Conservation (phyloP, 2,113 vertebrate genomes). For the Rousettus leschenaultii region DNA sequence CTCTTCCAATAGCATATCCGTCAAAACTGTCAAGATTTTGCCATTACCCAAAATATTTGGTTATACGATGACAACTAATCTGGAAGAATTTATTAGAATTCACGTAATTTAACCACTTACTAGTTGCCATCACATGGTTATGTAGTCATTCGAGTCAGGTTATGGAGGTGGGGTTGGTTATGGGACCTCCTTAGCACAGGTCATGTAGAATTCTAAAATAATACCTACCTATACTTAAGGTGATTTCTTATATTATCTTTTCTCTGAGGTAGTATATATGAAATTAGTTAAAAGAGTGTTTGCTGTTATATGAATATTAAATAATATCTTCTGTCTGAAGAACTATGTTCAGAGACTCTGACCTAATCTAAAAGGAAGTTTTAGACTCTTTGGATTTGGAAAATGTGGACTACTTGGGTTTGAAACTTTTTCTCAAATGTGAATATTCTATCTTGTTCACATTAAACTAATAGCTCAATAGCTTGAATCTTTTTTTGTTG, state of each 20-base stretch:
- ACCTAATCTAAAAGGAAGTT: neutral
- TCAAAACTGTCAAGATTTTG: conserved; percentile 41
- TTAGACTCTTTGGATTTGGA: neutral
- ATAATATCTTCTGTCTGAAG: neutral
- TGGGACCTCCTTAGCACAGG: neutral
- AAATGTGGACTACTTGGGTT: neutral
- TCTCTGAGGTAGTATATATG: neutral
- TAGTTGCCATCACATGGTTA: neutral
- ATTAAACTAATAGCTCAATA: neutral
- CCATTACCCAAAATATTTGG: neutral
- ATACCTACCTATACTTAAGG: neutral
- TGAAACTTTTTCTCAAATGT: neutral
- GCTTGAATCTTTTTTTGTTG: neutral
- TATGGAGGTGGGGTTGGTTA: neutral
- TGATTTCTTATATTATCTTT: neutral
- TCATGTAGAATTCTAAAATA: neutral
- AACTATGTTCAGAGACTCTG: neutral
- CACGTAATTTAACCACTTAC: neutral
- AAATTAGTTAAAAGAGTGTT: conserved; percentile 4
- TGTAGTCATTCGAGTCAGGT: neutral
- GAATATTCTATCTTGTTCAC: neutral
- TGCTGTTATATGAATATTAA: neutral
- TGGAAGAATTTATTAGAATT: conserved; percentile 4
- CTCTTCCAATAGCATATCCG: conserved; percentile 46
- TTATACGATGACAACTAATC: neutral